phyloP scores from a whole-genome alignment of 2,113 vertebrate genomes.

The Albula glossodonta region DNA sequence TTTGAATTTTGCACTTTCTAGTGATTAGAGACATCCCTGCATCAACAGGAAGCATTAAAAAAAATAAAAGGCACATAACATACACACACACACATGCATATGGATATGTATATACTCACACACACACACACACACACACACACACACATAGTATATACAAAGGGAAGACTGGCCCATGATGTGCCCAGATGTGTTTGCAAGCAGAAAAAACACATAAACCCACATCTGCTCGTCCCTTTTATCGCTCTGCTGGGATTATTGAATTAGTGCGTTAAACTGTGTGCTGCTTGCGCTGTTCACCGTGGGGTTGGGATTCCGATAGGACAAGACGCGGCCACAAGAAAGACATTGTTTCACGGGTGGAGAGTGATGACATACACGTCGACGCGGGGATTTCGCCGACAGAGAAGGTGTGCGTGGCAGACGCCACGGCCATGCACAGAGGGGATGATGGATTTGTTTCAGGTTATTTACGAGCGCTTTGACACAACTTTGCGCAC shows the following conservation, averaged over 20 bases:
- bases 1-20: too few relatives aligned
- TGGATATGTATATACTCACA: too few relatives aligned
- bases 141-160: not conserved
- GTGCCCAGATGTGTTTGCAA: constrained; percentile 19
- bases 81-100: too few relatives aligned
- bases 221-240: constrained; percentile 8
- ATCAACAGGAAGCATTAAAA: too few relatives aligned
- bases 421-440: too few relatives aligned
- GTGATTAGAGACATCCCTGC: too few relatives aligned
- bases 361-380: not conserved
- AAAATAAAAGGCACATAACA: too few relatives aligned
- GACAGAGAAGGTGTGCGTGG: not conserved
- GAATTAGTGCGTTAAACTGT: not conserved
- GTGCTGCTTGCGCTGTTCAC: not conserved
- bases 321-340: not conserved
- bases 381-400: not conserved
- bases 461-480: not conserved
- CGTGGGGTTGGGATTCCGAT: not conserved
- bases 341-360: not conserved
- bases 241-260: not conserved
- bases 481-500: too few relatives aligned
- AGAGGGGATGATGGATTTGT: not conserved
- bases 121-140: too few relatives aligned
- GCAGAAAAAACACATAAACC: constrained; percentile 5
- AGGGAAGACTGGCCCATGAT: constrained; percentile 4